These are phyloP conservation scores for Liasis olivaceus DNA, from an alignment of 2,797 vertebrate species.

Conservation along the genomic window DNA sequence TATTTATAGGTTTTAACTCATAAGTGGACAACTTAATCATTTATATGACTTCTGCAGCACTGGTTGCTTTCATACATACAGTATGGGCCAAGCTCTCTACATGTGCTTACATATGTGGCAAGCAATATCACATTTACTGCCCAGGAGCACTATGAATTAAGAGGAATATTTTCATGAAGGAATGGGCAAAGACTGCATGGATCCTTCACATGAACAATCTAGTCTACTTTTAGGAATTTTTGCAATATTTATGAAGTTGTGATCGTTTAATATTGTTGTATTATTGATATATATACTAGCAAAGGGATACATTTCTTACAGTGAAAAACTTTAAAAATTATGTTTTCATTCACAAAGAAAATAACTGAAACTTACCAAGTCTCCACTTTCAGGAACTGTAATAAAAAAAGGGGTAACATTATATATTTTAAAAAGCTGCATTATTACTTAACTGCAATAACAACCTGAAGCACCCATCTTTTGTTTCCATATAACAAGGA, in stretches of 20 bases:
- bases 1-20: not conserved
- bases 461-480: not conserved
- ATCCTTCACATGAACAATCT: not conserved
- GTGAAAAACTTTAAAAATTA: not conserved
- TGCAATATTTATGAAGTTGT: not conserved
- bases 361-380: constrained; percentile 84
- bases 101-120: not conserved
- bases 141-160: not conserved
- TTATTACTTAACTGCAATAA: not conserved
- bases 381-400: constrained; percentile 93
- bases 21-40: not conserved
- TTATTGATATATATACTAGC: not conserved
- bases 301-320: not conserved
- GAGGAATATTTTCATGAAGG: not conserved
- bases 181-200: not conserved
- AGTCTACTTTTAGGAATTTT: not conserved
- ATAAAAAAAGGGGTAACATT: constrained; percentile 7
- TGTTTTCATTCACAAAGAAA: not conserved
- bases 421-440: constrained; percentile 9
- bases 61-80: not conserved
- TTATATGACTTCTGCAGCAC: not conserved
- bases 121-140: not conserved
- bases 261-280: not conserved
- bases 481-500: not conserved
- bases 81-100: not conserved